Evolutionary conservation across 2,113 vertebrate species (phyloP), one percentile per base, ranked within the genome.

Genomic region (Hemibates koningsi): DNA sequence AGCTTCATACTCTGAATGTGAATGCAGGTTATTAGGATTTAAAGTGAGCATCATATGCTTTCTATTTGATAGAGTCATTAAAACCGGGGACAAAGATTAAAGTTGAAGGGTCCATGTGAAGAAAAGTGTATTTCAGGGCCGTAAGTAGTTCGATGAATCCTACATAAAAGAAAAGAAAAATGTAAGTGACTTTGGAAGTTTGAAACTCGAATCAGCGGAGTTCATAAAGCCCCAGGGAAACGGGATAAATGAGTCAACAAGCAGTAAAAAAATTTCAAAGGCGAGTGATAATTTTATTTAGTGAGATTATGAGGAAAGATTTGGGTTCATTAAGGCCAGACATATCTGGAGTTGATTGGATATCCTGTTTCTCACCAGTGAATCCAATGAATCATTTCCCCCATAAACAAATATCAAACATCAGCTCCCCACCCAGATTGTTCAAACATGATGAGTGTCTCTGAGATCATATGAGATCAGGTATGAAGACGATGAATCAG

Each of bases 1-100:
- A 81, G 43, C 57, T 66, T 48, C 32, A 36, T 82, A 81, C 73
- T 61, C 56, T 9, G 34, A 91, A 91, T 85, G 89, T 63, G 86
- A 91, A 78, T 68, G 88, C 76, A 83, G 87, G 68, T 89, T 66
- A 92, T 94, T 66, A 68, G 87, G 86, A 91, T 78, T 88, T 84
- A 85, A 89, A 88, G 81, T 45, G 79, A 91, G 90, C 84, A 84
- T 95, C 95, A 95, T 96, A 53, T 96, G 96, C 94, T 96, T 96
- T 93, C 93, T 84, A 95, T 96, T 96, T 94, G 90, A 94, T 82
- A 61, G 81, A 87, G 92, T 90, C 88, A 91, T 95, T 95, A 92
- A 93, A 96, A 92, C 12, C 45, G 8, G 89, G 89, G 82, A 84
- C 56, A 73, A 56, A 93, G 93, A 93, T 95, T 88, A 95, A 94